Percentiles rank a stretch among this genome's conserved stretches.
phyloP scores from a whole-genome alignment of 2,113 vertebrate species.

The Megalops atlanticus region DNA sequence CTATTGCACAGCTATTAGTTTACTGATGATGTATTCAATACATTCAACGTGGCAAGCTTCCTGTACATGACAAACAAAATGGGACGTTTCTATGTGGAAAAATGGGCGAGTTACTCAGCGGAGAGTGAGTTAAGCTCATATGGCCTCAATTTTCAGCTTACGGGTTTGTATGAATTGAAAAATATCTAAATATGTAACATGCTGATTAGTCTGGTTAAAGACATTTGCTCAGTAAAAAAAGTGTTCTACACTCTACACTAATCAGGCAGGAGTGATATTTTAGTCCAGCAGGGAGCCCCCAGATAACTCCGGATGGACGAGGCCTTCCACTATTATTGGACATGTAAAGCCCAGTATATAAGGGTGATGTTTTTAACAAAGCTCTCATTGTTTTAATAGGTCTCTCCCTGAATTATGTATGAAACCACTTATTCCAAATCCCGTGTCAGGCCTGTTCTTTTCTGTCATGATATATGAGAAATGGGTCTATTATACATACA shows the following conservation, averaged over 20 bases:
- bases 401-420: neutral
- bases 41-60: too few species aligned
- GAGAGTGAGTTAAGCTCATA: too few species aligned
- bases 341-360: neutral
- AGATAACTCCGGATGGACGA: neutral
- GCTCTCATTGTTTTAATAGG: neutral
- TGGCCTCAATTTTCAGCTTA: too few species aligned
- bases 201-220: neutral
- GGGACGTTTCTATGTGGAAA: too few species aligned
- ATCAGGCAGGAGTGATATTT: neutral
- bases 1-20: too few species aligned
- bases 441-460: neutral
- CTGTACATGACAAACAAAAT: too few species aligned
- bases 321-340: neutral
- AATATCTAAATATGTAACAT: neutral
- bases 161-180: neutral
- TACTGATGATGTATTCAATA: too few species aligned
- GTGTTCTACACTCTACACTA: too few species aligned
- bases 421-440: conserved; percentile 1
- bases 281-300: neutral
- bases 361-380: neutral
- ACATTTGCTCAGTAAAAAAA: neutral
- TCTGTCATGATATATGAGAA: conserved; percentile 4
- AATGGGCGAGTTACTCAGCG: too few species aligned
- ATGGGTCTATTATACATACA: neutral